Evolutionary conservation across 2,113 vertebrate species (phyloP), one percentile per base, ranked within the genome.

Genomic region (Mixornis gularis): DNA sequence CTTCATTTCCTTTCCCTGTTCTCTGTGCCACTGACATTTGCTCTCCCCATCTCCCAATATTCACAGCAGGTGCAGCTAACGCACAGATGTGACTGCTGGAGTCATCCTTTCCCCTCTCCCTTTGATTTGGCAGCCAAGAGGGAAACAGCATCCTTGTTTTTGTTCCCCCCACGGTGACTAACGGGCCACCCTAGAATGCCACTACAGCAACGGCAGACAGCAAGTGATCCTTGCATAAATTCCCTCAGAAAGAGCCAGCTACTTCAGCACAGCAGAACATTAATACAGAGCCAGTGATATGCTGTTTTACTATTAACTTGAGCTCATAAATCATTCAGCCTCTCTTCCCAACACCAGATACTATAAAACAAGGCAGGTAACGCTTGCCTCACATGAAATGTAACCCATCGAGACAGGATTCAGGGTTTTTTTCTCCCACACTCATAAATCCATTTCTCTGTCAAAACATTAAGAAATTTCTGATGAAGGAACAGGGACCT

Each of bases 341-440:
- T 60, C 68, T 64, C 89, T 89, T 43, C 85, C 60, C 91, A 62
- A 73, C 1, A 59, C 74, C 94, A 94, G 79, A 70, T 87, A 87
- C 95, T 90, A 95, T 93, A 94, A 95, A 95, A 80, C 85, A 91
- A 87, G 89, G 80, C 81, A 92, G 34, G 78, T 91, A 46, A 64
- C 0, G 1, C 38, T 62, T 3, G 4, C 84, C 40, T 65, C 3
- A 4, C 43, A 5, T 34, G 60, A 89, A 85, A 73, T 5, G 20
- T 12, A 87, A 64, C 17, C 7, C 38, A 11, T 7, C 24, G 2
- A 70, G 56, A 73, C 1, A 7, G 87, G 46, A 87, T 73, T 53
- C 81, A 13, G n/a, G n/a, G 71, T 4, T 94, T 87, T 65, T 80
- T 85, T 55, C 74, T 79, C 66, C 48, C 40, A 7, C 29, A 36